Conservation (phyloP, 2,888 invertebrate species). For the Ochlodes sylvanus region DNA sequence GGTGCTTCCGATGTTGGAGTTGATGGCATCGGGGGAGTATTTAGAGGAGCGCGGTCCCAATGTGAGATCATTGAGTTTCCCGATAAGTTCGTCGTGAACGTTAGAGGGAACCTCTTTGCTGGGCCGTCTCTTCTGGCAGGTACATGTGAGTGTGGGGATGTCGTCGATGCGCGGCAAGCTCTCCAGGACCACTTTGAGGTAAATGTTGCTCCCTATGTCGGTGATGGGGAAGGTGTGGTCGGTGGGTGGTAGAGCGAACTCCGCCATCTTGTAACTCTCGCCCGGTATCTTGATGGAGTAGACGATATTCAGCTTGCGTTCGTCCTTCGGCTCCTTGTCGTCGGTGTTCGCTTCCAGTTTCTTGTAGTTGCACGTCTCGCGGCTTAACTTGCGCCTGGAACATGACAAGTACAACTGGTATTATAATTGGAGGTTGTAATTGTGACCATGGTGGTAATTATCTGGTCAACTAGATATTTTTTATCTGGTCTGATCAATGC, state of each 20-base stretch:
- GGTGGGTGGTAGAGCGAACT: slow-evolving; percentile 84
- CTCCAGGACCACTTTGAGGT: slow-evolving; percentile 86
- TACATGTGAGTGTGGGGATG: slow-evolving; percentile 86
- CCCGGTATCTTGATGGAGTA: slow-evolving; percentile 89
- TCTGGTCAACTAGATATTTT: too few relatives aligned
- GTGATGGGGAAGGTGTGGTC: slow-evolving; percentile 90
- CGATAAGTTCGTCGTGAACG: slow-evolving; percentile 68
- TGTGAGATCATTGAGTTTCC: slow-evolving; percentile 77
- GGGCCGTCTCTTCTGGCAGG: slow-evolving; percentile 67
- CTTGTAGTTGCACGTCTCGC: slow-evolving; percentile 79
- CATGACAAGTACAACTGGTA: background rate
- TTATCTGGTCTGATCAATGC: too few relatives aligned
- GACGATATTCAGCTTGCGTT: slow-evolving; percentile 82
- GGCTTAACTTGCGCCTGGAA: slow-evolving; percentile 76
- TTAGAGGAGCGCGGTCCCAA: slow-evolving; percentile 61
- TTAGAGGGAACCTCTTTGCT: slow-evolving; percentile 64
- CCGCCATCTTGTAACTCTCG: slow-evolving; percentile 82
- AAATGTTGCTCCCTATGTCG: slow-evolving; percentile 86
- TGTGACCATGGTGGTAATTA: too few relatives aligned
- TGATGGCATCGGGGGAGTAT: slow-evolving; percentile 54
- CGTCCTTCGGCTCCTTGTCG: slow-evolving; percentile 58
- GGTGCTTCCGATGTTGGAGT: slow-evolving; percentile 57
- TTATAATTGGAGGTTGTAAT: too few relatives aligned
- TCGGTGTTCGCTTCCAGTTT: slow-evolving; percentile 78
- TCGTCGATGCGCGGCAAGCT: slow-evolving; percentile 91